Evolutionary conservation across 2,888 invertebrate genomes (phyloP), one percentile per base, ranked within the genome.

Genomic region (Sicus ferrugineus): DNA sequence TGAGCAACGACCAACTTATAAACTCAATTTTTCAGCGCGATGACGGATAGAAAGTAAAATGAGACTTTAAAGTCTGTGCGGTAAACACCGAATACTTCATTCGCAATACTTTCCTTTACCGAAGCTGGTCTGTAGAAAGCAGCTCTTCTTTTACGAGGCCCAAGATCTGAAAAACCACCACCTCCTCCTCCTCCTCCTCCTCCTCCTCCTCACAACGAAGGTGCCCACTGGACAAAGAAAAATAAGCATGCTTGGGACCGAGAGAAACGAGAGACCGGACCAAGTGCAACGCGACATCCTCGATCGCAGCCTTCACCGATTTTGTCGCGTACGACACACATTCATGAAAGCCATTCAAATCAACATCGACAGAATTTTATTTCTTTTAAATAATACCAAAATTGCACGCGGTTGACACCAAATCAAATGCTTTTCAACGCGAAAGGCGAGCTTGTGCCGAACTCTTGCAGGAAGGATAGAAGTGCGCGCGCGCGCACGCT

Each of bases 61-160:
- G 50, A 30, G 64, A 28, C 64, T n/a, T 63, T 19, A 11, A 28
- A 46, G 19, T 28, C 38, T 38, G 26, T 31, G 21, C 52, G 21
- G 50, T 64, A 64, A 64, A 34, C 64, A 30, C 11, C 42, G 16
- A n/a, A n/a, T n/a, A 42, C 52, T 46, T 14, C 48, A 21, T 64
- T 80, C 82, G 80, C 81, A 79, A 81, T 80, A 78, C 81, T 81
- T 81, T 79, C 81, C 77, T 80, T 77, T 72, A 19, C 54, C 21
- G 2, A 2, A 46, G 56, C 46, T 54, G 56, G 56, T 16, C 30
- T 21, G 42, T 19, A 42, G 42, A 34, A 50, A 54, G n/a, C 19
- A 50, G 52, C 54, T 23, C 2, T 23, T 52, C 34, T 16, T n/a
- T 14, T n/a, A 48, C 52, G 52, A 30, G 34, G n/a, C 42, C 4